These are phyloP conservation scores for Beris chalybata DNA, from an alignment of 2,888 invertebrate species.

Conservation along the genomic window DNA sequence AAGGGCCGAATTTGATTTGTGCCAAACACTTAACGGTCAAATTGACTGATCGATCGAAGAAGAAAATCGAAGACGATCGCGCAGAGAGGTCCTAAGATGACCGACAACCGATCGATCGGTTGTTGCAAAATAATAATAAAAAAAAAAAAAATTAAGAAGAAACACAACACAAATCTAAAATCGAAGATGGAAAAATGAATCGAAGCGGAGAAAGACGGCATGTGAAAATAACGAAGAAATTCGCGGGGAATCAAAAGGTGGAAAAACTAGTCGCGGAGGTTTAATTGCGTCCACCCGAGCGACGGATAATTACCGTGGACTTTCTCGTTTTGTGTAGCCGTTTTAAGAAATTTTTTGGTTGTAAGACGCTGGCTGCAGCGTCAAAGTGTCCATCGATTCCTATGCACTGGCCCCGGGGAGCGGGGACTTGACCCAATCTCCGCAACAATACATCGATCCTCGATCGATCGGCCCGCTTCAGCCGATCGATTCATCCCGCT, in stretches of 20 bases:
- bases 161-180: background rate
- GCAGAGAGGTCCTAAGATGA: slow-evolving; percentile 6
- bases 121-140: background rate
- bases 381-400: slow-evolving; percentile 9
- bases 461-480: slow-evolving; percentile 6
- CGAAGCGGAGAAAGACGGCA: background rate
- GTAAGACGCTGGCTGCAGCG: background rate
- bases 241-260: slow-evolving; percentile 28
- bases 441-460: slow-evolving; percentile 4
- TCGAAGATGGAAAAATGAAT: slow-evolving; percentile 16
- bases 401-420: slow-evolving; percentile 1
- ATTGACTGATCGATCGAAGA: slow-evolving; percentile 34
- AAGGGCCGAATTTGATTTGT: slow-evolving; percentile 32
- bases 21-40: slow-evolving; percentile 31
- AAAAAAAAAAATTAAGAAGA: background rate
- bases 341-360: slow-evolving; percentile 31
- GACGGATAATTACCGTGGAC: slow-evolving; percentile 42
- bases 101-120: background rate
- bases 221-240: background rate
- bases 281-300: slow-evolving; percentile 44
- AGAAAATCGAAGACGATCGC: slow-evolving; percentile 15
- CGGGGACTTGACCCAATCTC: background rate
- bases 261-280: slow-evolving; percentile 43
- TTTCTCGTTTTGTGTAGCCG: slow-evolving; percentile 41
- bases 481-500: background rate